Evolutionary conservation across 2,888 invertebrate species (phyloP), one percentile per base, ranked within the genome.

Genomic region (Conomelus anceps): DNA sequence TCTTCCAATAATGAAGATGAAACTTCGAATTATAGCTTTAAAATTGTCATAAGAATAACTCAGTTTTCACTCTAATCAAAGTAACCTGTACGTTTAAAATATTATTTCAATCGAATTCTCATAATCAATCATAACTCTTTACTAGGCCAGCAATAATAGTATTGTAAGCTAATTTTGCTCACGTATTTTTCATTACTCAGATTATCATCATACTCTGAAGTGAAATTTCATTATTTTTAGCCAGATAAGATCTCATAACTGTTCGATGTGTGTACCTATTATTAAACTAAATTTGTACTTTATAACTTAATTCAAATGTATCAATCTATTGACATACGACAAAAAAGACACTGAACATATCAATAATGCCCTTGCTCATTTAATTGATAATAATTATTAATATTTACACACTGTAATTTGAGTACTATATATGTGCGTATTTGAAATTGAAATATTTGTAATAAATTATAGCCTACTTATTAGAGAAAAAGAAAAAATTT

Each of bases 111-210:
- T 23, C 24, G 22, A 20, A 17, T 63, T n/a, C 6, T 22, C 23
- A 23, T 85, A 86, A 86, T 86, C 86, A 23, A 86, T 86, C 86
- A 86, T 23, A 86, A 86, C 24, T 86, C 22, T 9, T 84, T 23
- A 23, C 86, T 86, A 86, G 24, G n/a, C 86, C 86, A 86, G 86
- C 86, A 86, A 86, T 86, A 86, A 86, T 86, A 86, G 86, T 7
- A 23, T 23, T 86, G 22, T 86, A 86, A 86, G 86, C 9, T 86
- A 86, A 86, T 86, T 86, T 26, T 86, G 86, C 86, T 86, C 86
- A 86, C 26, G 22, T 26, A 22, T 86, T 29, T 23, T 26, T 23
- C 4, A 26, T 63, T 63, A 63, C n/a, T 63, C n/a, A n/a, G 34
- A 34, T 34, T 34, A 34, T 34, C 34, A 34, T 63, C 63, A 20